phyloP scores from a whole-genome alignment of 1,140 invertebrate species.

The Amyelois transitella region DNA sequence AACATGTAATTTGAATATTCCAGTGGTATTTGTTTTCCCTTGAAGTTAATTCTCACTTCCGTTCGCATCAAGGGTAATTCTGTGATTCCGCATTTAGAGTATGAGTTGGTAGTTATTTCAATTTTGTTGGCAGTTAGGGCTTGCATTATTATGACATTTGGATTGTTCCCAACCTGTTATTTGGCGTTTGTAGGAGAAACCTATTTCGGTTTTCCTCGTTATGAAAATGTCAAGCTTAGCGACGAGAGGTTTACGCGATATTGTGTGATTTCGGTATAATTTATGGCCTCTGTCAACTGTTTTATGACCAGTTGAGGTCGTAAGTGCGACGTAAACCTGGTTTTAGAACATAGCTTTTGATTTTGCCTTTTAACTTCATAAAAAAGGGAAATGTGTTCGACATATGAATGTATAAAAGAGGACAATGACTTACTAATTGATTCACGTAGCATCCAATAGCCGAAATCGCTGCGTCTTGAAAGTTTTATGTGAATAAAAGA shows the following conservation, averaged over 20 bases:
- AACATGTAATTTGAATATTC: too few species aligned
- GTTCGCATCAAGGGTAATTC: neutral
- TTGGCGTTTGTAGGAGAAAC: slow-evolving; percentile 15
- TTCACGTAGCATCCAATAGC: too few species aligned
- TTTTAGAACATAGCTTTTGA: neutral
- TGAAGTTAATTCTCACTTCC: neutral
- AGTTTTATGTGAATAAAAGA: too few species aligned
- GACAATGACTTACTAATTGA: too few species aligned
- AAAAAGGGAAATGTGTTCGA: too few species aligned
- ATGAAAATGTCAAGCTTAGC: neutral
- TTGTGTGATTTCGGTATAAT: neutral
- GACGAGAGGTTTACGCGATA: neutral
- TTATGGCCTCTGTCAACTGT: neutral
- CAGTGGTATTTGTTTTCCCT: too few species aligned
- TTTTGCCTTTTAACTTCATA: too few species aligned
- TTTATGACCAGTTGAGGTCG: neutral
- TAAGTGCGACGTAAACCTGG: neutral
- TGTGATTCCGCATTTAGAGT: neutral
- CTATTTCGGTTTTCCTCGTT: neutral
- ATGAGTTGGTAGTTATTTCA: slow-evolving; percentile 7
- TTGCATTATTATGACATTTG: slow-evolving; percentile 37
- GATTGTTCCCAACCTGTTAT: slow-evolving; percentile 36
- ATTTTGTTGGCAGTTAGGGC: slow-evolving; percentile 5
- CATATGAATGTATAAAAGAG: too few species aligned
- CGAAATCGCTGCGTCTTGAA: too few species aligned